Evolutionary conservation across 1,140 invertebrate genomes (phyloP), one percentile per base, ranked within the genome.

Genomic region (Lepidostoma basale): DNA sequence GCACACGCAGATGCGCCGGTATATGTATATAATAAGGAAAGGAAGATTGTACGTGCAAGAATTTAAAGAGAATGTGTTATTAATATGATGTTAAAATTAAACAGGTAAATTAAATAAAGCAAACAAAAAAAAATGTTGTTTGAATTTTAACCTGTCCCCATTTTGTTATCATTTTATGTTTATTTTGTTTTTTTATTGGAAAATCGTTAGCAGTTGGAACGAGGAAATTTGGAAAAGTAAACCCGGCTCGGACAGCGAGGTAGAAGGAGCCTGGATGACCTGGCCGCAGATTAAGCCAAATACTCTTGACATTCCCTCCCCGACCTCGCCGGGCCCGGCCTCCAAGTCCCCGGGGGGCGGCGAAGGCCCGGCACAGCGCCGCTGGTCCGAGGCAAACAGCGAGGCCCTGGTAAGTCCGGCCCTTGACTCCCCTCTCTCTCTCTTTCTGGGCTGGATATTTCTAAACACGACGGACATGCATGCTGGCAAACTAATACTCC

Each of bases 271-370:
- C 74, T 83, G 72, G 72, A 79, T 70, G 76, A 84, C 70, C 80
- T 66, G 86, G 74, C 77, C 86, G 75, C 73, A 87, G 83, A 76
- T 76, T 45, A 89, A 89, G 80, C 86, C 83, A 75, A 88, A 84
- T 79, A 89, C 81, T 14, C 85, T 86, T 75, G 83, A 84, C 70
- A 80, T 85, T 69, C 84, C 85, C 4, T 77, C 82, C 20, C 78
- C 77, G 14, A 75, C 77, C 23, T 78, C 77, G 33, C 47, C 79
- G 6, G 36, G 36, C 18, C 20, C 33, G 6, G 45, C 18, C 33
- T 42, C 23, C 30, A 54, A 58, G 18, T 18, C 39, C 12, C 42
- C 33, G 20, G 42, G 60, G 25, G 54, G 23, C 52, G 25, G 42
- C 23, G 69, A 71, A 10, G 58, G 25, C 25, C 14, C 63, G 10